Base-by-base conservation (phyloP, 1,140 invertebrate species). In the Aleiodes sp. region DNA sequence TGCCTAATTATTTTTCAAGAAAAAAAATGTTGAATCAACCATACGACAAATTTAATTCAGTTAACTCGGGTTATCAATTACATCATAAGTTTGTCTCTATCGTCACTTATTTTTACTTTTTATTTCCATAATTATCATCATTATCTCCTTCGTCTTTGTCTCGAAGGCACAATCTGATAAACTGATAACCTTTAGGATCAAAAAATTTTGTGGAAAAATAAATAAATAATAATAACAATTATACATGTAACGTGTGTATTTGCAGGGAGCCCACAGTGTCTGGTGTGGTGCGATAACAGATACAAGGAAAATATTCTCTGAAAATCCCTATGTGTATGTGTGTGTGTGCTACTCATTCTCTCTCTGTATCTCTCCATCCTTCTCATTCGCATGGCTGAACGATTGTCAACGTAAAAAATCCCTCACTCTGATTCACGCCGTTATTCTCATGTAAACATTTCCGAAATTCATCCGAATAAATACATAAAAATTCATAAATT, bases 61-160 rank as follows among this genome's bases (percentile, higher is more conserved):
- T 21, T 21, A 9, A 6, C 46, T 52, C 46, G 46, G 46, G 21
- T 52, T 52, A 52, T 52, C 46, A 52, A 52, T 52, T 24, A 52
- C 46, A 52, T 52, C 46, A 24, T 8, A 24, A 8, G 46, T 12
- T 52, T 52, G 16, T 24, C 46, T 52, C 16, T 52, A 52, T 52
- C 46, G 21, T 21, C 46, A 52, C 7, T 1, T 52, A 16, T 24
- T 52, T 52, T 16, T 52, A n/a, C n/a, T n/a, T n/a, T n/a, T n/a
- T n/a, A n/a, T n/a, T n/a, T n/a, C n/a, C n/a, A n/a, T n/a, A n/a
- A n/a, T n/a, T n/a, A n/a, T n/a, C n/a, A n/a, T n/a, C n/a, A n/a
- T n/a, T n/a, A n/a, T 52, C 26, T 9, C 26, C 21, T 21, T 52
- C 46, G 19, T 52, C 46, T 52, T 52, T 52, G 21, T 52, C 46